Evolutionary conservation across 92 coral and sea anemone genomes (phyloP), one percentile per base, ranked within the genome.

Genomic region (Porites cylindrica): DNA sequence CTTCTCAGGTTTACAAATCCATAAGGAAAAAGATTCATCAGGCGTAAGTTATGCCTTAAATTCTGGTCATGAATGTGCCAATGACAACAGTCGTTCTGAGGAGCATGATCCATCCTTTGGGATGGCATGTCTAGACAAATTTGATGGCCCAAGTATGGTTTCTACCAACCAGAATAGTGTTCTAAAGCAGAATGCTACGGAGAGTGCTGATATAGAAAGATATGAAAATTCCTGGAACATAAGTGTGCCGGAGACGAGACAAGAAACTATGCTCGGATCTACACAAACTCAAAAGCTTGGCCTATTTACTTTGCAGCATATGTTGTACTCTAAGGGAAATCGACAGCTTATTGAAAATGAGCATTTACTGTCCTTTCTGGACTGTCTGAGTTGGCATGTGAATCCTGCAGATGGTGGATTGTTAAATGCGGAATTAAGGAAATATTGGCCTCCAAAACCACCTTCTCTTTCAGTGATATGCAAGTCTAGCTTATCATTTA

Each of bases 301-400:
- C 10, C 52, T 93, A 4, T 95, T 93, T 70, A 89, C 94, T 18
- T 63, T 95, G 14, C 86, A 78, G 24, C 96, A 95, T 21, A 90
- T 95, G 94, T 80, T 92, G 59, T 50, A 82, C 18, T 82, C 88
- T 63, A 79, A 60, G 60, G 98, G 91, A 91, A 95, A 95, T 90
- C 88, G 91, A 24, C 76, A 71, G 63, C 90, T 95, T 60, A 61
- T 95, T 11, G 76, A 85, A 26, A 66, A 52, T 10, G 96, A 95
- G 85, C 84, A 80, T 51, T 78, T 95, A 51, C 29, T 91, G 17
- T 86, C 93, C 0, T 93, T 85, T 71, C 84, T 95, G 20, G 77
- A 87, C 7, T 95, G 98, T 75, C 79, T 94, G 29, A 81, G 88
- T 38, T 90, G 98, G 94, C 86, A 92, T 70, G 63, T 94, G 38